A percentile compares a stretch with the other conserved stretches of the same genome.
Evolutionary conservation across 2,888 invertebrate genomes (phyloP).

Genomic region (Eupithecia dodoneata): DNA sequence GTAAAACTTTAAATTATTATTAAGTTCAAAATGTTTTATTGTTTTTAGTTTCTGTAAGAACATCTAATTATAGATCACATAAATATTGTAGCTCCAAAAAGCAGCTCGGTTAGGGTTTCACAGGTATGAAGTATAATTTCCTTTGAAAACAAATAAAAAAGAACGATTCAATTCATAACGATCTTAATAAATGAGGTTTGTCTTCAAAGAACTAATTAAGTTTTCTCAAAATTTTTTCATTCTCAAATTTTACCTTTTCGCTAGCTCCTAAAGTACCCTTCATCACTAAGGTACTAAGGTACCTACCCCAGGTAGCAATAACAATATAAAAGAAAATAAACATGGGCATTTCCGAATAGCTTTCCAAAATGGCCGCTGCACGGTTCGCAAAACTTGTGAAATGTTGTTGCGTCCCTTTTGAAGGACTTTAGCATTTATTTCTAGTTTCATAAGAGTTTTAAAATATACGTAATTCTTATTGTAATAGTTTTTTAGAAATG

Average conservation of each 20-base stretch:
- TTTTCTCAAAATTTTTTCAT: slow-evolving; percentile 14
- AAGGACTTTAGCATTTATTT: slow-evolving; percentile 2
- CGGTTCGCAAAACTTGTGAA: slow-evolving; percentile 12
- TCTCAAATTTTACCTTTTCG: slow-evolving; percentile 24
- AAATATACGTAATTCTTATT: not conserved
- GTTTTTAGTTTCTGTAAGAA: no score
- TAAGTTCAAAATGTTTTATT: no score
- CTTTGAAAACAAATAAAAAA: not conserved
- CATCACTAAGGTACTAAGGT: slow-evolving; percentile 28
- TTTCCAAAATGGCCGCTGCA: slow-evolving; percentile 25
- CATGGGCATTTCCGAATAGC: slow-evolving; percentile 20
- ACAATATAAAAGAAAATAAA: slow-evolving; percentile 31
- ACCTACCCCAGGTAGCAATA: slow-evolving; percentile 17
- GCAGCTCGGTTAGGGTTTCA: not conserved
- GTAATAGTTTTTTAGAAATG: not conserved
- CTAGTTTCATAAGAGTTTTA: not conserved
- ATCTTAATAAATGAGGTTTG: not conserved
- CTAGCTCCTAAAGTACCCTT: slow-evolving; percentile 24
- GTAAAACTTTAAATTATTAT: no score
- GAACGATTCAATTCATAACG: not conserved
- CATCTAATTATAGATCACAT: no score
- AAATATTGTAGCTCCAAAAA: no score
- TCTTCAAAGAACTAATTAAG: slow-evolving; percentile 13
- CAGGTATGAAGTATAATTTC: not conserved
- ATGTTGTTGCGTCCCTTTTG: not conserved